A percentile compares a stretch with the other conserved stretches of the same genome.
These are phyloP conservation scores for Apodemus sylvaticus DNA, from an alignment of 2,113 vertebrate species.

Conservation along the genomic window DNA sequence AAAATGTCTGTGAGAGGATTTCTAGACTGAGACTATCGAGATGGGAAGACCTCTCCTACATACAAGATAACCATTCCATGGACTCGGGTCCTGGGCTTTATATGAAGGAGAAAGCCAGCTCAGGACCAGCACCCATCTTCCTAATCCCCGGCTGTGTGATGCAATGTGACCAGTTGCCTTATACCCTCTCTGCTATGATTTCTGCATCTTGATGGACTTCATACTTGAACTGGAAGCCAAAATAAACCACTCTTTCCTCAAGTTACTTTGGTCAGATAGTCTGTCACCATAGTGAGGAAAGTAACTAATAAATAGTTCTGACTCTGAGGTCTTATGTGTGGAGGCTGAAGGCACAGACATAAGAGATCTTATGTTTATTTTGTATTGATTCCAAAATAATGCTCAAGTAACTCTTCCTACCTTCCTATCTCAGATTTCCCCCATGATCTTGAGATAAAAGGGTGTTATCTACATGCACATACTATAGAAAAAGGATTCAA, in stretches of 20 bases:
- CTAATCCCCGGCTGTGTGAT: neutral
- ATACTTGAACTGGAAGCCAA: neutral
- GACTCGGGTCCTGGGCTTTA: neutral
- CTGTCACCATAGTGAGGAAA: neutral
- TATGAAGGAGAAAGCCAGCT: neutral
- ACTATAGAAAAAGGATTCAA: neutral
- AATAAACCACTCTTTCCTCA: neutral
- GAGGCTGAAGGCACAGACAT: no score
- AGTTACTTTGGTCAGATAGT: neutral
- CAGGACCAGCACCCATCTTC: neutral
- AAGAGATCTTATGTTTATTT: neutral
- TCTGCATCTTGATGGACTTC: neutral
- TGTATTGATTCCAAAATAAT: neutral
- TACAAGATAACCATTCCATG: neutral
- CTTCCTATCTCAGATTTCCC: neutral
- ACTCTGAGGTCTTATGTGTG: neutral
- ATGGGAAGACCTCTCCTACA: neutral
- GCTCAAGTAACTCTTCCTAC: neutral
- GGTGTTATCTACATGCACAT: neutral
- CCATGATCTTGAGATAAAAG: neutral
- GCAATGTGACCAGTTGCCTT: no score
- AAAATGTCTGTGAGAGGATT: neutral
- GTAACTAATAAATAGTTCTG: neutral
- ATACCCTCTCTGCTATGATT: no score
- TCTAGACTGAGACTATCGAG: neutral